Evolutionary conservation across 1,140 invertebrate genomes (phyloP), one percentile per base, ranked within the genome.

Genomic region (Euglossa dilemma): DNA sequence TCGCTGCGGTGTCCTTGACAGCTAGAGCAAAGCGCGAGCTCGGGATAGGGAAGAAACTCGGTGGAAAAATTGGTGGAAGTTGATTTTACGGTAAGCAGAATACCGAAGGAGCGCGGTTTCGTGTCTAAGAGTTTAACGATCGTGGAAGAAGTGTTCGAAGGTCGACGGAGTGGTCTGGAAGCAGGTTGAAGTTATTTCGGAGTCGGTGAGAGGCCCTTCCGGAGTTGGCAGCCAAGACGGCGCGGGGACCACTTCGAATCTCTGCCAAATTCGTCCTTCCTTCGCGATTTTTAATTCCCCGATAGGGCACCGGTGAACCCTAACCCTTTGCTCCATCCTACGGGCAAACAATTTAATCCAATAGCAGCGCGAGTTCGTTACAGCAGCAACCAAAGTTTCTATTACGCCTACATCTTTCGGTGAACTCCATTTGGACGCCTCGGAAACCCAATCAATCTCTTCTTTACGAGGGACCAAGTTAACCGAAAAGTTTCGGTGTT

Each of bases 171-270:
- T 71, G 76, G 54, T 61, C 64, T 85, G 54, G 63, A 88, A 83
- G 52, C 72, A 80, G 76, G 74, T 70, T 87, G 73, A 84, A 87
- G 90, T 91, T 88, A 91, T 90, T 91, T 89, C 71, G 75, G 74
- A 85, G 59, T 72, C 86, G 90, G 90, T 91, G 82, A 92, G 92
- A 89, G 86, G 78, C 84, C 70, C 76, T 87, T 67, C 56, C 77
- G 50, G 66, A 87, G 70, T 87, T 89, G 80, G 59, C 56, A 57
- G 59, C 54, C 63, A 80, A 69, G 50, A 59, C 61, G 36, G 45
- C 45, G 20, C 43, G 25, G 74, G 61, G 36, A 4, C 50, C 45
- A 47, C 23, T 20, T 18, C 28, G 70, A 74, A 63, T 59, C 80
- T 36, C 25, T 69, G 56, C 61, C 45, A 74, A 83, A 78, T 52